Base-by-base conservation (phyloP, 2,888 invertebrate species). In the Folsomia candida region DNA sequence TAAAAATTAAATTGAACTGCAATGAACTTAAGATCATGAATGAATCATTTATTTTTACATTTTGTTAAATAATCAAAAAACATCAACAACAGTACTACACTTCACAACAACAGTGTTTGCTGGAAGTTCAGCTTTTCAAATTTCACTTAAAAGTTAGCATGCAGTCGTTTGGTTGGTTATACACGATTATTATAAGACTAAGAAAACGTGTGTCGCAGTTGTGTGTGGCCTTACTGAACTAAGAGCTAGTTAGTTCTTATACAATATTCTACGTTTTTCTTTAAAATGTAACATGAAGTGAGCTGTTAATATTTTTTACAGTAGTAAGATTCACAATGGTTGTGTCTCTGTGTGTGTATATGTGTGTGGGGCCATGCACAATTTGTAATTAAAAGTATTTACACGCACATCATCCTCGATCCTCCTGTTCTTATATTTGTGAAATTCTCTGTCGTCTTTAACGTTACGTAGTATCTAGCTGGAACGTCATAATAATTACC, bases 31-130 rank as follows among this genome's bases (percentile, higher is more conserved):
- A 54, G 54, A 54, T 54, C 54, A 54, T 54, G 22, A 54, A 20
- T 22, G 54, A 54, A 54, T 11, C 62, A 20, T 37, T 64, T 64
- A 37, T 64, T 37, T 62, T 64, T 64, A 20, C 9, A n/a, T 24
- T 64, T 64, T 51, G 63, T 64, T 64, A 64, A 64, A 64, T 64
- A 64, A 64, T 64, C 47, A 64, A 51, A 27, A 62, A 64, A 64
- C 47, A 47, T 51, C 47, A 64, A 64, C 63, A 64, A 64, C 63
- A 64, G n/a, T 64, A 62, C 62, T 62, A 62, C 62, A 4, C 62
- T 37, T 64, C 51, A 64, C 63, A 64, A 64, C 63, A 22, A 54
- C 20, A 4, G 6, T 54, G 11, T 54, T 54, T 54, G 18, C 54
- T 37, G 37, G 37, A 37, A 37, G 37, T 37, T 54, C 11, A 54